These are phyloP conservation scores for Acanthiza pusilla DNA, from an alignment of 2,797 vertebrate species.

Conservation along the genomic window DNA sequence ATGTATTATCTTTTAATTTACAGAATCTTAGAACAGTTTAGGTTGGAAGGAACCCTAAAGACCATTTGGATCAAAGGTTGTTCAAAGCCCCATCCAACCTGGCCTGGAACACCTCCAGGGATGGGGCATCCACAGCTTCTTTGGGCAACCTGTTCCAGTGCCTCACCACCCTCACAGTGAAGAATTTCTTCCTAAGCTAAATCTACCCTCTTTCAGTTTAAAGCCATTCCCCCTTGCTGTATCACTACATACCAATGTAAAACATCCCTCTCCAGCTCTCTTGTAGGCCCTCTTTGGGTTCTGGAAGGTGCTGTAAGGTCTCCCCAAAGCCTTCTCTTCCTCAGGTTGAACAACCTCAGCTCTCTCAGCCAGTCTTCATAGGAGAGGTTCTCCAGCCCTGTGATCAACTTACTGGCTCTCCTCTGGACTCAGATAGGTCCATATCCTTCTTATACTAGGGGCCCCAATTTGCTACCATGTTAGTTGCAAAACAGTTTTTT, in stretches of 20 bases:
- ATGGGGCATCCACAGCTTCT: not conserved
- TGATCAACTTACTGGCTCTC: not conserved
- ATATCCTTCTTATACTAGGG: not conserved
- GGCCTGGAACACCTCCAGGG: not conserved
- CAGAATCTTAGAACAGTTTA: not conserved
- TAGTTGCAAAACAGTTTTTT: not conserved
- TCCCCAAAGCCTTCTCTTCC: not conserved
- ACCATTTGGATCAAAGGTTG: not conserved
- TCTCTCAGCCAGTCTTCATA: not conserved
- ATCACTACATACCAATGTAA: not conserved
- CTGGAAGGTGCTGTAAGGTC: not conserved
- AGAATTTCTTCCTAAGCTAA: not conserved
- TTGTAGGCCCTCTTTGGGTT: too few species aligned
- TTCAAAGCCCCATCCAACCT: not conserved
- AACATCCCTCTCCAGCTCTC: accelerated
- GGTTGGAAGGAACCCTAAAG: not conserved
- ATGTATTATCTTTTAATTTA: not conserved
- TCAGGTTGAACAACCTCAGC: not conserved
- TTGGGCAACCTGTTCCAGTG: not conserved
- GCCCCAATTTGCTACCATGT: accelerated
- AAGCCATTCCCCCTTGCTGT: not conserved
- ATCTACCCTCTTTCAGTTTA: not conserved
- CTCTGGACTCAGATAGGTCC: not conserved
- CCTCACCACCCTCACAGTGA: not conserved
- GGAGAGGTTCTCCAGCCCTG: not conserved